Conservation (phyloP, 2,797 vertebrate genomes). For the Adelosebastes latens region DNA sequence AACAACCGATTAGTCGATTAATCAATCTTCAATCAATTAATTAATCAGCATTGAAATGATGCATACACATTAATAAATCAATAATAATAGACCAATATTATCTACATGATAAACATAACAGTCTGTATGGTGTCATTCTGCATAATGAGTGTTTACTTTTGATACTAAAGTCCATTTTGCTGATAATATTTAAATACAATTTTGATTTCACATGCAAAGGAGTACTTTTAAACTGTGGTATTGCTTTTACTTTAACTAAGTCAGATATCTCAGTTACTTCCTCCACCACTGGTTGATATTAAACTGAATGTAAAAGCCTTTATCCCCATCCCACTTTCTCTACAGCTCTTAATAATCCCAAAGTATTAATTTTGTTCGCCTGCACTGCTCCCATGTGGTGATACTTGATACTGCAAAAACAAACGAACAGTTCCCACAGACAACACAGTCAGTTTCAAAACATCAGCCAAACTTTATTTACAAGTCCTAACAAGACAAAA, state of each 20-base stretch:
- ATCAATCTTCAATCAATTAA: too few species aligned
- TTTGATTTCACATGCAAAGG: too few species aligned
- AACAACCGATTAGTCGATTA: too few species aligned
- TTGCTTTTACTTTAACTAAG: background rate
- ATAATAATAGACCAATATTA: background rate
- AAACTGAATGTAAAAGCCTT: background rate
- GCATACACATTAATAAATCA: background rate
- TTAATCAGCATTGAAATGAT: too few species aligned
- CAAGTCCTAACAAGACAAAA: constrained; percentile 63
- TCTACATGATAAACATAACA: background rate
- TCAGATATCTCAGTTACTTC: too few species aligned
- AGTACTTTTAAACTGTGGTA: background rate
- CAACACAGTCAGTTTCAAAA: constrained; percentile 51
- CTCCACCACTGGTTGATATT: background rate
- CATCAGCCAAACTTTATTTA: constrained; percentile 79
- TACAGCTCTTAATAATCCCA: background rate
- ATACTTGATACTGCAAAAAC: background rate
- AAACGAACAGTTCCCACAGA: background rate
- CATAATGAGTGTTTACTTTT: background rate
- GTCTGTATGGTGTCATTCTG: background rate
- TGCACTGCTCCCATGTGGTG: constrained; percentile 48
- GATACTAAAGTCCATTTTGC: too few species aligned
- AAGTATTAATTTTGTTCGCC: background rate
- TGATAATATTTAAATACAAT: background rate
- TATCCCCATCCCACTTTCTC: background rate